These are phyloP conservation scores for Liparis tanakae DNA, from an alignment of 2,797 vertebrate species.

Conservation along the genomic window DNA sequence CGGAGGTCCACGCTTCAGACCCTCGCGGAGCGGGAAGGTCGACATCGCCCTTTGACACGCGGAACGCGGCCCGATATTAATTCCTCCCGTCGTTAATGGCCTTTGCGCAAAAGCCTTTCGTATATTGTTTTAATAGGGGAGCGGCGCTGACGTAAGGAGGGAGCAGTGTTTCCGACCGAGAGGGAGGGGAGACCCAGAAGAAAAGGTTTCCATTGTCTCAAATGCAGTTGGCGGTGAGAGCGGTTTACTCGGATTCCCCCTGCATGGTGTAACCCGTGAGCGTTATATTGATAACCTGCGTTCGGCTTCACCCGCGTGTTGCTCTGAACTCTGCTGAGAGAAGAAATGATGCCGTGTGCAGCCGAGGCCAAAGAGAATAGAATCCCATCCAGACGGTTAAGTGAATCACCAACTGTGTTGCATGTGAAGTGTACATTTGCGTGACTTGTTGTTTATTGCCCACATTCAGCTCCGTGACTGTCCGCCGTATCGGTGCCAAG, in stretches of 20 bases:
- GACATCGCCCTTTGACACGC: conserved; percentile 46
- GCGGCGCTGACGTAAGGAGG: conserved; percentile 73
- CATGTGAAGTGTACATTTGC: conserved; percentile 80
- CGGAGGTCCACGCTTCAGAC: conserved; percentile 42
- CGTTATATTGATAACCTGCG: conserved; percentile 79
- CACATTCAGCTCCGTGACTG: conserved; percentile 78
- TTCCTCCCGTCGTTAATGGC: conserved; percentile 71
- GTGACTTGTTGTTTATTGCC: conserved; percentile 84
- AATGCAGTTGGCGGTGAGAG: conserved; percentile 76
- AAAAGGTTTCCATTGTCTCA: conserved; percentile 79
- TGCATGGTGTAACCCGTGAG: conserved; percentile 77
- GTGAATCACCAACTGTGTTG: conserved; percentile 77
- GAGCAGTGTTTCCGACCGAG: conserved; percentile 66
- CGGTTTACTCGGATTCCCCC: conserved; percentile 74
- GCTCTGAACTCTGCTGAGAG: conserved; percentile 60
- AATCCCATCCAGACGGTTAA: conserved; percentile 71
- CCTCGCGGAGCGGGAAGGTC: conserved; percentile 52
- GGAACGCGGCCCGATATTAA: conserved; percentile 59
- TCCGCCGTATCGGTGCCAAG: conserved; percentile 77
- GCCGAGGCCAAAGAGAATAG: conserved; percentile 64
- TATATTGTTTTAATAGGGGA: conserved; percentile 83
- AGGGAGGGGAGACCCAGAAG: conserved; percentile 72
- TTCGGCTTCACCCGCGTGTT: conserved; percentile 60
- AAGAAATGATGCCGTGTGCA: conserved; percentile 73
- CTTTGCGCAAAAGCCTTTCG: conserved; percentile 66